A percentile compares a stretch with the other conserved stretches of the same genome.
Conservation (phyloP, 2,888 invertebrate genomes). For the Belgica antarctica region DNA sequence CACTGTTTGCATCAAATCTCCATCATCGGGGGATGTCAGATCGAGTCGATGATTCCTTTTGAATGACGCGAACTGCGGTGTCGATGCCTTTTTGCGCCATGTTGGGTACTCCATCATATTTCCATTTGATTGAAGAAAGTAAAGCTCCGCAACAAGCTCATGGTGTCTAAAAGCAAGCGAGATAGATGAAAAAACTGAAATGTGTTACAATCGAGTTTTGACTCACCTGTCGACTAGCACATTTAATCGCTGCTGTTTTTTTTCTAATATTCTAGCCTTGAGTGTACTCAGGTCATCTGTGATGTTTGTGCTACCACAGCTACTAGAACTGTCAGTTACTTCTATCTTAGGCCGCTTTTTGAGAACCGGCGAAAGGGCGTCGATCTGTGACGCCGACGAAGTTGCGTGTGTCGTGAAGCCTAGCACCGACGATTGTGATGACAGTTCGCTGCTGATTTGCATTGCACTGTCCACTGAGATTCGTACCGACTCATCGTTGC, state of each 20-base stretch:
- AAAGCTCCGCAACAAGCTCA: conserved; percentile 79
- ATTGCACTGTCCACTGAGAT: conserved; percentile 42
- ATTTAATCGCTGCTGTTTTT: conserved; percentile 68
- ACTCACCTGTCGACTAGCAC: conserved; percentile 64
- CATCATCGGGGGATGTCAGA: conserved; percentile 59
- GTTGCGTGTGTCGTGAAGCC: no score
- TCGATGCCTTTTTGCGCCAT: conserved; percentile 79
- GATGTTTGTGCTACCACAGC: conserved; percentile 46
- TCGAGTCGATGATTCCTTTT: conserved; percentile 71
- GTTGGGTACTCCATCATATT: conserved; percentile 84
- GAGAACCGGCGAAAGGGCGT: conserved; percentile 52
- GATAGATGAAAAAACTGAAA: no score
- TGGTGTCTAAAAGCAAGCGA: conserved; percentile 65
- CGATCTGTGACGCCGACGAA: conserved; percentile 46
- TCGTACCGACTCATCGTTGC: conserved; percentile 47
- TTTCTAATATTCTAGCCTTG: conserved; percentile 68
- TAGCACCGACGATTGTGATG: no score
- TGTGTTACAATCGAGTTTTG: no score
- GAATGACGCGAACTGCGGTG: conserved; percentile 71
- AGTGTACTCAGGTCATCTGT: conserved; percentile 58
- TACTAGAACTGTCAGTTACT: not conserved
- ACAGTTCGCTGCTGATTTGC: conserved; percentile 36
- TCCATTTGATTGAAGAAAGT: conserved; percentile 79
- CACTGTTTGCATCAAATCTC: conserved; percentile 50
- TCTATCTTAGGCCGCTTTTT: conserved; percentile 56